Conservation (phyloP, 2,797 vertebrate genomes). For the Euphonia xanthogaster region DNA sequence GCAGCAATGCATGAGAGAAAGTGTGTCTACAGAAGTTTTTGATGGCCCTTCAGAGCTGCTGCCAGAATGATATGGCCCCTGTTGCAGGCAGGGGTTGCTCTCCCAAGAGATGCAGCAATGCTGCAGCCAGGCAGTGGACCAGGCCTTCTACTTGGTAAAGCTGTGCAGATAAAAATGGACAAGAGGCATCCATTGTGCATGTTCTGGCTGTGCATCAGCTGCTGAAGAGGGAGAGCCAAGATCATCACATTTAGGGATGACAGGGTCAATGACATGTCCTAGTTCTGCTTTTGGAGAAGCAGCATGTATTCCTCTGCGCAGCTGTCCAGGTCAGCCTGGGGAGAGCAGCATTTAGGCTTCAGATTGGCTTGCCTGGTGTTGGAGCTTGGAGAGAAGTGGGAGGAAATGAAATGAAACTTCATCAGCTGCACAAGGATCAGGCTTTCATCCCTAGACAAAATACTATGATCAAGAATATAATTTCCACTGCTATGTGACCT, state of each 20-base stretch:
- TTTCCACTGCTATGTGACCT: neutral
- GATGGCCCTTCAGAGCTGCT: neutral
- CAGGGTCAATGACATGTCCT: neutral
- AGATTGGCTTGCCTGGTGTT: neutral
- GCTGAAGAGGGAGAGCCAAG: neutral
- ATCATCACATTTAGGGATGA: neutral
- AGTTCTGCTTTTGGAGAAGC: neutral
- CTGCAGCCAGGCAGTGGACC: neutral
- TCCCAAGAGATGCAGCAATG: fast-evolving
- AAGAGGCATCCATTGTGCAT: neutral
- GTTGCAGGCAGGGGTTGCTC: neutral
- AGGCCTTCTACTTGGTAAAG: neutral
- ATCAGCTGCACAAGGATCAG: neutral
- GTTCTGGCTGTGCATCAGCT: neutral
- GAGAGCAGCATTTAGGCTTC: neutral
- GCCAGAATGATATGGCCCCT: neutral
- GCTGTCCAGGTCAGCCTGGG: neutral
- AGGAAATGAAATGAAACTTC: neutral
- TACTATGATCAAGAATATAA: neutral
- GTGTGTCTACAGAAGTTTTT: neutral
- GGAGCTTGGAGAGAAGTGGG: neutral
- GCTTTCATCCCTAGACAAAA: neutral
- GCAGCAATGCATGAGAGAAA: neutral
- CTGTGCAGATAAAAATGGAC: neutral
- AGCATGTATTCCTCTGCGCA: neutral